Base-by-base conservation (phyloP, 2,113 vertebrate species). In the Siphamia tubifer region DNA sequence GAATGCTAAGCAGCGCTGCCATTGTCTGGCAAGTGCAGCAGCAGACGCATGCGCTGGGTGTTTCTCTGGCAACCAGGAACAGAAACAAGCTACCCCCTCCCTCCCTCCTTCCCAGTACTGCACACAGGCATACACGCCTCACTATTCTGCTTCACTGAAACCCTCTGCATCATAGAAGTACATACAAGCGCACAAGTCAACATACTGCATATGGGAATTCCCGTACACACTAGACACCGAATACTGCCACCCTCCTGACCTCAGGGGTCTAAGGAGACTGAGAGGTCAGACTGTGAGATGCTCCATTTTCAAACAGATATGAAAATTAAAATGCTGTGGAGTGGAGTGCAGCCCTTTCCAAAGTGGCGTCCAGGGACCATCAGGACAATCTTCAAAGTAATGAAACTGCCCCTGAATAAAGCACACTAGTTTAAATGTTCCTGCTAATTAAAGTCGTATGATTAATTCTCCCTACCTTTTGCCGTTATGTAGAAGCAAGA, bases 1-100 rank as follows among this genome's bases (percentile, higher is more conserved):
- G 90, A 92, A 93, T 92, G 90, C 89, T 92, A 91, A 94, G 91
- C 87, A 92, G 91, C 54, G 13, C 67, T 64, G 89, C 88, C 80
- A 92, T 92, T 94, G 91, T 93, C 70, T 90, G 83, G 77, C 82
- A 73, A 86, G 81, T 48, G 81, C 84, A 89, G 88, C 86, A 80
- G 76, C 84, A 83, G 87, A 86, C 86, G 48, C 88, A 90, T 91
- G 90, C 78, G 83, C 88, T 49, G 39, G 47, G 81, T 28, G 87
- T 92, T 82, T 86, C 92, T 90, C 83, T 69, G 84, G 89, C 83
- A 90, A 93, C 91, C 81, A 85, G 71, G 69, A 88, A 81, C 68
- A 82, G 70, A 74, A 82, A 83, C 72, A 63, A 76, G 56, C 83
- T 52, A 20, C 34, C 40, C n/a, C 48, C 81, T 48, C 31, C 19